Evolutionary conservation across 2,797 vertebrate genomes (phyloP).

Genomic region (Bufotes viridis): DNA sequence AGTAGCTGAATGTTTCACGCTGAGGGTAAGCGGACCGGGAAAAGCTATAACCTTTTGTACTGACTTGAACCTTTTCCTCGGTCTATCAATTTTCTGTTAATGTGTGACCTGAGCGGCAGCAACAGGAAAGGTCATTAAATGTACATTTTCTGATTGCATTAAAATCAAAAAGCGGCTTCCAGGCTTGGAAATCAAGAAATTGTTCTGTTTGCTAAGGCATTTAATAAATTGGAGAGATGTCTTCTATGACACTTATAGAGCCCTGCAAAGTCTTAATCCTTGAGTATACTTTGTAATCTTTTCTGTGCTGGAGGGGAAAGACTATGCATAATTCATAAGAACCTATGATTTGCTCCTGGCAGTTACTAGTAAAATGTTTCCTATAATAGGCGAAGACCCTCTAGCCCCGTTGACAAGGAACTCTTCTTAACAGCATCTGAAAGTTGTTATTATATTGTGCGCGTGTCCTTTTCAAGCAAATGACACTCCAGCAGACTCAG

Average conservation of each 20-base stretch:
- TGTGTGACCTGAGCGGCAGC: background rate
- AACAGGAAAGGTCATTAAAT: background rate
- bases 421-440: slow-evolving; percentile 9
- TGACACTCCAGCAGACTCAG: background rate
- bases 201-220: slow-evolving; percentile 1
- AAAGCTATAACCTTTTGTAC: background rate
- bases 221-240: slow-evolving; percentile 26
- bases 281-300: slow-evolving; percentile 34
- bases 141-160: slow-evolving; percentile 32
- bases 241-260: slow-evolving; percentile 31
- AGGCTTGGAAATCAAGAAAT: slow-evolving; percentile 37
- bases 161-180: slow-evolving; percentile 10
- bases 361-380: slow-evolving; percentile 35
- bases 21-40: background rate
- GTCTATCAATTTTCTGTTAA: background rate
- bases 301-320: slow-evolving; percentile 6
- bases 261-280: slow-evolving; percentile 29
- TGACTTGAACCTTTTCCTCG: background rate
- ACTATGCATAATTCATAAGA: slow-evolving; percentile 43
- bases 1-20: no score
- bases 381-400: slow-evolving; percentile 31
- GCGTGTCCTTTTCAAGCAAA: background rate
- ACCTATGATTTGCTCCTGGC: slow-evolving; percentile 43
- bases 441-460: slow-evolving; percentile 31
- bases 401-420: slow-evolving; percentile 9